Base-by-base conservation (phyloP, 2,888 invertebrate genomes). In the Philopedon plagiatum region DNA sequence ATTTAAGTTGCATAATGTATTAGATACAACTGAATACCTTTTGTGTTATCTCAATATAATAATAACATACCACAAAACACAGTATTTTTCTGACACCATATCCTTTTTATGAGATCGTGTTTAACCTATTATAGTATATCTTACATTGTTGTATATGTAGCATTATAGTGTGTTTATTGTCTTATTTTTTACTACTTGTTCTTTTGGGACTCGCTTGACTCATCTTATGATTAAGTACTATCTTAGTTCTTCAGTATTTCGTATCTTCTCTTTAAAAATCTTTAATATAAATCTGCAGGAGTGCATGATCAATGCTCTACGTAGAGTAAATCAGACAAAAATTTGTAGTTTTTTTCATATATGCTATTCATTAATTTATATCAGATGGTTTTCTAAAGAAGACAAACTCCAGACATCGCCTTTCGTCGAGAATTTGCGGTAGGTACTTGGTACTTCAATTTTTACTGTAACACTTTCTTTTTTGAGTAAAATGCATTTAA, bases 331-430 rank as follows among this genome's bases (percentile, higher is more conserved):
- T 18, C 7, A 29, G 9, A 2, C 13, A 23, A 49, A 46, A 21
- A 46, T 21, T 46, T 34, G 21, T 46, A 46, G 11, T 23, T 11
- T 7, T 13, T 15, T 39, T 15, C 5, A 15, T 39, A 7, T 13
- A 7, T 2, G 3, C 4, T 13, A 3, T 15, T 54, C 15, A 13
- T 5, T 9, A 11, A 18, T n/a, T 34, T 57, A 15, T 41, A 60
- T 60, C 60, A 60, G 60, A 60, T 60, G 21, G 60, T 60, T 60
- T 39, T 60, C 44, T 8, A 26, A 29, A 60, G 51, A 54, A 54
- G 29, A 54, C 1, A 46, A 46, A 21, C 13, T 15, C 15, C 29
- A 11, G 13, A 19, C 9, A 39, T 46, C 2, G 2, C 15, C 3
- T 18, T 41, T 54, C 51, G 11, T 46, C 44, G 5, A 15, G 29